These are phyloP conservation scores for Axea sp. DNA, from an alignment of 2,888 invertebrate genomes.

Conservation along the genomic window DNA sequence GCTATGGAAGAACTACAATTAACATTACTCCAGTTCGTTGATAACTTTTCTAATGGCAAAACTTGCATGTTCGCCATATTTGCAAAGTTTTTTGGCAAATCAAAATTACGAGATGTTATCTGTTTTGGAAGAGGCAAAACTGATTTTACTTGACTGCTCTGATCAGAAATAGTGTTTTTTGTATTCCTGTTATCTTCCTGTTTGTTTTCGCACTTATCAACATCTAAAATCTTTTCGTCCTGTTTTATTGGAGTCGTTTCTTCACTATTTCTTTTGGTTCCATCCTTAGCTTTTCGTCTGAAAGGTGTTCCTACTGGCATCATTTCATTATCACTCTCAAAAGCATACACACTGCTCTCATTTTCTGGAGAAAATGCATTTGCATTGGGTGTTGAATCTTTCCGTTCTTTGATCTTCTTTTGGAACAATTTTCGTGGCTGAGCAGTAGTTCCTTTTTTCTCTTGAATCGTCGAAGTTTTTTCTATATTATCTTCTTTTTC, in stretches of 20 bases:
- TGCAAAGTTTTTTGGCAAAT: constrained; percentile 70
- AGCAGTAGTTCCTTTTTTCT: constrained; percentile 72
- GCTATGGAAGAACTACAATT: constrained; percentile 81
- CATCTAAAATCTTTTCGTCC: constrained; percentile 36
- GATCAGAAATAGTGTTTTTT: constrained; percentile 1
- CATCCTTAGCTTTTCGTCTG: constrained; percentile 75
- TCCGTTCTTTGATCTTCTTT: constrained; percentile 81
- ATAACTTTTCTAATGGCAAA: constrained; percentile 74
- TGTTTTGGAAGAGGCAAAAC: constrained; percentile 11
- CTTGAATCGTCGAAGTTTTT: constrained; percentile 65
- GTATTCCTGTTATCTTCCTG: constrained; percentile 3
- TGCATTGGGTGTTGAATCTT: constrained; percentile 78
- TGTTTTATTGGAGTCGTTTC: constrained; percentile 45
- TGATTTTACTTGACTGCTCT: constrained; percentile 5
- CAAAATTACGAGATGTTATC: constrained; percentile 15
- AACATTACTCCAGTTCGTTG: constrained; percentile 76
- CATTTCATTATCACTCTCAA: constrained; percentile 84
- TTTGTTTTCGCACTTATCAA: constrained; percentile 3
- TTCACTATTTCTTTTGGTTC: constrained; percentile 34
- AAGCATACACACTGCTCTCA: constrained; percentile 86
- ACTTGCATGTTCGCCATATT: constrained; percentile 73
- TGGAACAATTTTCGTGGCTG: constrained; percentile 82
- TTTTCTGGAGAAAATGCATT: constrained; percentile 85
- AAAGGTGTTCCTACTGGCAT: constrained; percentile 82
- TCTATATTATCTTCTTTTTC: constrained; percentile 61